A percentile compares a stretch with the other conserved stretches of the same genome.
These are phyloP conservation scores for Carapus acus DNA, from an alignment of 2,797 vertebrate species.

Conservation along the genomic window DNA sequence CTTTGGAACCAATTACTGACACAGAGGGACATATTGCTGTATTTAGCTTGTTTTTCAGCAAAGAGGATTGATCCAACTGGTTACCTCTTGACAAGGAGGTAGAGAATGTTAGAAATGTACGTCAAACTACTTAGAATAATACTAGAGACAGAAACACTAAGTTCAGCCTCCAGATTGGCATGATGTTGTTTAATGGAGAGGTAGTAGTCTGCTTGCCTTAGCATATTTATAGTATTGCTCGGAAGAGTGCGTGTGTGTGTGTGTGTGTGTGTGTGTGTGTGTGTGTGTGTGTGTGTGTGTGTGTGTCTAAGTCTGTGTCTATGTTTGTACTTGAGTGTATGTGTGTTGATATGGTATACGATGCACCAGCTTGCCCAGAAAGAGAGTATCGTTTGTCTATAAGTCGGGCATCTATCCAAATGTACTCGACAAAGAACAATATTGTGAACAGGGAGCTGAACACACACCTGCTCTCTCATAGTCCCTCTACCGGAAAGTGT, in stretches of 20 bases:
- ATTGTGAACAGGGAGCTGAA: slow-evolving; percentile 19
- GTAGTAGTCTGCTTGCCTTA: slow-evolving; percentile 23
- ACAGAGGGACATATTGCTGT: too few relatives aligned
- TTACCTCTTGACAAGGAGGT: slow-evolving; percentile 25
- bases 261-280: slow-evolving; percentile 6
- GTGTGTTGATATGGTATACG: slow-evolving; percentile 42
- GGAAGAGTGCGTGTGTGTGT: too few relatives aligned
- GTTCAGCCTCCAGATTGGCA: slow-evolving; percentile 28
- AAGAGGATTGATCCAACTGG: slow-evolving; percentile 38
- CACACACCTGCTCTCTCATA: slow-evolving; percentile 25
- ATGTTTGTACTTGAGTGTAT: too few relatives aligned
- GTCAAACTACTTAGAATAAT: slow-evolving; percentile 12
- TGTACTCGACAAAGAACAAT: slow-evolving; percentile 30
- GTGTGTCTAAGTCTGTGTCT: too few relatives aligned
- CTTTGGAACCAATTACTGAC: too few relatives aligned
- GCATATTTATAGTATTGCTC: slow-evolving; percentile 39
- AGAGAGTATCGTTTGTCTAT: slow-evolving; percentile 43
- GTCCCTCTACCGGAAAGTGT: slow-evolving; percentile 38
- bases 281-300: too few relatives aligned
- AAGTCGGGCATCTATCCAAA: slow-evolving; percentile 45
- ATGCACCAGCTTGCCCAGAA: slow-evolving; percentile 33
- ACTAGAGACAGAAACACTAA: slow-evolving; percentile 37
- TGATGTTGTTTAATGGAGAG: slow-evolving; percentile 27
- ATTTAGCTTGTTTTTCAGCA: slow-evolving; percentile 50
- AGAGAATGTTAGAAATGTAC: slow-evolving; percentile 2